A percentile compares a stretch with the other conserved stretches of the same genome.
Evolutionary conservation across 2,888 invertebrate genomes (phyloP).

Genomic region (Pheosia tremula): DNA sequence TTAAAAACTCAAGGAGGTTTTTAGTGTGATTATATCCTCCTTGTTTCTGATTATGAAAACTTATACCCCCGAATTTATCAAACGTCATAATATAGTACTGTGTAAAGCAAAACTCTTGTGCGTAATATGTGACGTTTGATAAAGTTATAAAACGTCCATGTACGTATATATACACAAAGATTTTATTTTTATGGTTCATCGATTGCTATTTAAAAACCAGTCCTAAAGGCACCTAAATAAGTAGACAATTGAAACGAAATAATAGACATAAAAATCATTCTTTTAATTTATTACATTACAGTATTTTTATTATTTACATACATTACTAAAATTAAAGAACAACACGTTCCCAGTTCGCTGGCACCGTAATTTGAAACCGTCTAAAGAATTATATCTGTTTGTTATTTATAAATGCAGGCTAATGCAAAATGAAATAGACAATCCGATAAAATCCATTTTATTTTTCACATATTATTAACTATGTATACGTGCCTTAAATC

Average conservation of each 20-base stretch:
- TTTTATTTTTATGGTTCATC: too few species aligned
- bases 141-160: too few species aligned
- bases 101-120: too few species aligned
- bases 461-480: background rate
- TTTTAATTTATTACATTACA: conserved; percentile 74
- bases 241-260: conserved; percentile 11
- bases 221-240: background rate
- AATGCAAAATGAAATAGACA: conserved; percentile 23
- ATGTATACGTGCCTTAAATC: background rate
- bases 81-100: too few species aligned
- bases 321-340: conserved; percentile 60
- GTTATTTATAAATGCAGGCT: conserved; percentile 31
- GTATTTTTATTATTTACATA: conserved; percentile 74
- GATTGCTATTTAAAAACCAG: too few species aligned
- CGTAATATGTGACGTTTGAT: too few species aligned
- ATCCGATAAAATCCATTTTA: background rate
- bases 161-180: too few species aligned
- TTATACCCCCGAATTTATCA: too few species aligned
- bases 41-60: too few species aligned
- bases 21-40: too few species aligned
- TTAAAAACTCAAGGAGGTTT: too few species aligned
- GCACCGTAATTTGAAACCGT: conserved; percentile 34
- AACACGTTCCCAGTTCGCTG: conserved; percentile 36
- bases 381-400: conserved; percentile 13
- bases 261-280: conserved; percentile 63